A percentile compares a stretch with the other conserved stretches of the same genome.
Evolutionary conservation across 2,888 invertebrate species (phyloP).

Genomic region (Brachypterus glaber): DNA sequence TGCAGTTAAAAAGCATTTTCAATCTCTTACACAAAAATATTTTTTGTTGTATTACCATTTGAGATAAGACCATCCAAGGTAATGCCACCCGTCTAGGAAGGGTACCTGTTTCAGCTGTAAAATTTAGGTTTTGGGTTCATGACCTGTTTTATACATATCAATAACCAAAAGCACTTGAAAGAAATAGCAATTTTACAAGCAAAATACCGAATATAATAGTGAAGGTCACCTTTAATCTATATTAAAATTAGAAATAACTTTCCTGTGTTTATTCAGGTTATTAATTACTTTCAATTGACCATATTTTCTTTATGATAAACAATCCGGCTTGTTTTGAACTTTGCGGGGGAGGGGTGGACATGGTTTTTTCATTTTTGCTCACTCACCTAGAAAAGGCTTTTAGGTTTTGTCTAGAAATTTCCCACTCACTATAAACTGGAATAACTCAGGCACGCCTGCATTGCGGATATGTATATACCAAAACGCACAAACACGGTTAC

Average conservation of each 20-base stretch:
- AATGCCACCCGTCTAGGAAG: no score
- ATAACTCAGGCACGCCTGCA: constrained; percentile 41
- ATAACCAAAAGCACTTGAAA: no score
- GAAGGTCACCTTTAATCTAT: constrained; percentile 25
- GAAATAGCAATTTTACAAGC: no score
- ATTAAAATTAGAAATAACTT: constrained; percentile 17
- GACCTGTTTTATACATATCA: constrained; percentile 23
- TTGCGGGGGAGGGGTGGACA: constrained; percentile 35
- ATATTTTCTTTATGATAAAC: no score
- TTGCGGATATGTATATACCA: constrained; percentile 40
- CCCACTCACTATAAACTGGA: constrained; percentile 38
- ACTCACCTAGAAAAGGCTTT: constrained; percentile 21
- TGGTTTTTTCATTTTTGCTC: constrained; percentile 27
- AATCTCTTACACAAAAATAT: no score
- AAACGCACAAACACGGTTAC: constrained; percentile 41
- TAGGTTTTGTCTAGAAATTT: constrained; percentile 39
- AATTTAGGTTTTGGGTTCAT: no score
- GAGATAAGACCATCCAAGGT: no score
- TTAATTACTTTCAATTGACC: constrained; percentile 21
- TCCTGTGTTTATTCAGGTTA: constrained; percentile 19
- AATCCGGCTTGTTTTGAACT: constrained; percentile 27
- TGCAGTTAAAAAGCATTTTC: no score
- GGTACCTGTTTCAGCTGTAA: no score
- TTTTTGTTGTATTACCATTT: no score
- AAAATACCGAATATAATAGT: no score